A percentile compares a stretch with the other conserved stretches of the same genome.
These are phyloP conservation scores for Pluvialis apricaria DNA, from an alignment of 2,113 vertebrate species.

Conservation along the genomic window DNA sequence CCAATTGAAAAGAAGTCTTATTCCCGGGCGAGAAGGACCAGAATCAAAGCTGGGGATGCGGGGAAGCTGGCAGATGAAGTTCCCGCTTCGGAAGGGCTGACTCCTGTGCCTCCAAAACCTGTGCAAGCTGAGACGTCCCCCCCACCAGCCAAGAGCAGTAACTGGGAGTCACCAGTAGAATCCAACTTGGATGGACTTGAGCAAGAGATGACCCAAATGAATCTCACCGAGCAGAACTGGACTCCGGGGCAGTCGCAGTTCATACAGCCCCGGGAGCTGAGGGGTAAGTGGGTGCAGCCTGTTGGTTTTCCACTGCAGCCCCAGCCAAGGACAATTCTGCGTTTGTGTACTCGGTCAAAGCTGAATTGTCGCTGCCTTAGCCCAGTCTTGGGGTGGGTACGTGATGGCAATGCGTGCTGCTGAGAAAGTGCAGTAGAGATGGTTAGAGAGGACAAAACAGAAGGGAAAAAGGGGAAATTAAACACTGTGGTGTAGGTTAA, in stretches of 20 bases:
- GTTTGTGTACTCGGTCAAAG: accelerated
- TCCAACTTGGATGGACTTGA: slow-evolving; percentile 79
- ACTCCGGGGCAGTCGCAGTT: slow-evolving; percentile 83
- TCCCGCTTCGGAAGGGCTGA: slow-evolving; percentile 56
- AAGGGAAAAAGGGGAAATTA: background rate
- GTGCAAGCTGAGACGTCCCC: slow-evolving; percentile 50
- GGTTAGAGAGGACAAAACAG: background rate
- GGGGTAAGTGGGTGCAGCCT: slow-evolving; percentile 73
- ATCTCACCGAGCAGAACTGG: slow-evolving; percentile 87
- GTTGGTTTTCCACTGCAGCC: background rate
- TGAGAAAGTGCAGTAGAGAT: background rate
- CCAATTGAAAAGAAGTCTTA: slow-evolving; percentile 94
- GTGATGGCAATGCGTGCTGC: accelerated
- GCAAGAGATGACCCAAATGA: slow-evolving; percentile 86
- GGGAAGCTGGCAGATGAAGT: slow-evolving; percentile 86
- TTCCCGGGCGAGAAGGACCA: slow-evolving; percentile 88
- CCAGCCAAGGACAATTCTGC: too few species aligned
- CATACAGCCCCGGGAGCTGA: slow-evolving; percentile 83
- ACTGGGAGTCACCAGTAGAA: slow-evolving; percentile 67
- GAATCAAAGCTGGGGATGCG: slow-evolving; percentile 85
- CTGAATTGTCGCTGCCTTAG: background rate
- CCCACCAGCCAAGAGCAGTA: slow-evolving; percentile 65
- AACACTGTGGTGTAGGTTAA: accelerated
- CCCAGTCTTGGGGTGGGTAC: accelerated
- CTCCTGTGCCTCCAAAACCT: slow-evolving; percentile 53